These are phyloP conservation scores for Mesorhabditis sp. DNA, from an alignment of 2,888 invertebrate species.

Conservation along the genomic window DNA sequence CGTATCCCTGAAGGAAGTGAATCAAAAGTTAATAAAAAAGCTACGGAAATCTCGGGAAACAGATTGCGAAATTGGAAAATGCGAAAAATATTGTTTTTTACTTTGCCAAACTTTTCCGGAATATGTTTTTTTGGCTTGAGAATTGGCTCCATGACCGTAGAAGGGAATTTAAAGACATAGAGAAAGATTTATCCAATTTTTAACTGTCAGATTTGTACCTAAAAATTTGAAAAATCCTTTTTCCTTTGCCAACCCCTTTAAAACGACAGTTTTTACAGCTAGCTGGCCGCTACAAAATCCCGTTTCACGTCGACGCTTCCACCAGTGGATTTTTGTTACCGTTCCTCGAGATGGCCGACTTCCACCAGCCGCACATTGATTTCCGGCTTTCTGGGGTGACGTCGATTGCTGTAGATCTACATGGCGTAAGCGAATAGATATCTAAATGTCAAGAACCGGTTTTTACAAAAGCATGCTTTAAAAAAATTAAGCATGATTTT, in stretches of 20 bases:
- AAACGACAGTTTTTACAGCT: too few species aligned
- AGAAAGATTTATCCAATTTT: too few species aligned
- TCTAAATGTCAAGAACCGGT: too few species aligned
- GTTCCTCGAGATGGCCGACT: slow-evolving; percentile 86
- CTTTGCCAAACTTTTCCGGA: not conserved
- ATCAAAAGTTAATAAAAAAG: too few species aligned
- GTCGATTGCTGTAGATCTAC: slow-evolving; percentile 90
- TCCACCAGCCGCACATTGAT: slow-evolving; percentile 75
- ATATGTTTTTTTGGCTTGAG: not conserved
- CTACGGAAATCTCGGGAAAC: too few species aligned
- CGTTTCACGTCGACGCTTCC: slow-evolving; percentile 94
- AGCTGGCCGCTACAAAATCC: slow-evolving; percentile 69
- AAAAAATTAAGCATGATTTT: not conserved
- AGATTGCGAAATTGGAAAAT: too few species aligned
- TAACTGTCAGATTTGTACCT: too few species aligned
- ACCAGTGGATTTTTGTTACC: slow-evolving; percentile 89
- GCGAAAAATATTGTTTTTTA: too few species aligned
- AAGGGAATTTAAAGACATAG: not conserved
- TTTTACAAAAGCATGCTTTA: not conserved
- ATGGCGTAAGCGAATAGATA: not conserved
- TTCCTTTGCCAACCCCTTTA: too few species aligned
- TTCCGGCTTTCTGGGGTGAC: slow-evolving; percentile 81
- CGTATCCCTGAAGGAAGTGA: too few species aligned
- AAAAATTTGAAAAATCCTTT: too few species aligned
- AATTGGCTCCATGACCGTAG: not conserved